Base-by-base conservation (phyloP, 2,797 vertebrate genomes). In the Toxotes lorentzi region DNA sequence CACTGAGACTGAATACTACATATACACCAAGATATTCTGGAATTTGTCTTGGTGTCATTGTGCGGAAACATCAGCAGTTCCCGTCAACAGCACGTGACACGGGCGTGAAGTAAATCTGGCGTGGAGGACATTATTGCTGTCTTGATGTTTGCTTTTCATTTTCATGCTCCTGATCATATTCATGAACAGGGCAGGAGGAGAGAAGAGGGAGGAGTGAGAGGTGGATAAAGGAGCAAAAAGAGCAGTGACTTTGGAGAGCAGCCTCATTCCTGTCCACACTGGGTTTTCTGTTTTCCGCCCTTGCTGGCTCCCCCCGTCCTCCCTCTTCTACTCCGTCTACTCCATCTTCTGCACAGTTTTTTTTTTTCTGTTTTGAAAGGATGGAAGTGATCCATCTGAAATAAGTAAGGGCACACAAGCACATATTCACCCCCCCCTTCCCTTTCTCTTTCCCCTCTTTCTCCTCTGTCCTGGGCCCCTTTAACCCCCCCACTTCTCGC, bases 311-410 rank as follows among this genome's bases (percentile, higher is more conserved):
- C 58, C 41, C 41, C 27, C 54, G 1, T n/a, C 54, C 51, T 21
- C 43, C 43, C 21, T 30, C 62, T 13, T 16, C 38, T 13, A 3
- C 38, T 10, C 45, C 19, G 4, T 9, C 11, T 17, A 45, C 40
- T 6, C 11, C 23, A 5, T 38, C 27, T 27, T 27, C 27, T 27
- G 3, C 27, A 27, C 27, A 27, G 3, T 27, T 27, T 27, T 43
- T 24, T 63, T 21, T 45, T 67, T 32, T 19, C 38, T 50, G n/a
- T 53, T 76, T 45, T 65, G 38, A 73, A 78, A 56, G 63, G 65
- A 81, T 87, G 75, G 79, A 78, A 60, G 63, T 59, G 67, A 74
- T 87, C 76, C 78, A 86, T 86, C 74, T 45, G 72, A 77, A 89
- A 83, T 81, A 59, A 90, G 79, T 56, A 54, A 71, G 73, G 70